Conservation (phyloP, 2,797 vertebrate species). For the Enteromius mattozi region DNA sequence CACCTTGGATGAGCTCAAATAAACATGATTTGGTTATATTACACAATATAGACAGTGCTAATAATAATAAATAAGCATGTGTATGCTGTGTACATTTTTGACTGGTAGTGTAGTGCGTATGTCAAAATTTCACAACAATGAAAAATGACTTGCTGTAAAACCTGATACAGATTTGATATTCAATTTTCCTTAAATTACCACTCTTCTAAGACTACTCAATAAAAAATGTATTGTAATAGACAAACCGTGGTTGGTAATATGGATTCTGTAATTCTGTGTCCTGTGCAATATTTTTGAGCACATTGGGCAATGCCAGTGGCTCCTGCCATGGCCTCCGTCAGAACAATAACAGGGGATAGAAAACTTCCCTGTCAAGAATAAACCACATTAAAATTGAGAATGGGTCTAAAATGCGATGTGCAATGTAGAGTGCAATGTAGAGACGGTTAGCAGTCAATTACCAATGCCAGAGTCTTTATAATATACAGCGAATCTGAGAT, state of each 20-base stretch:
- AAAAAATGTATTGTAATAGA: not conserved
- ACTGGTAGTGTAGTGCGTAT: too few relatives aligned
- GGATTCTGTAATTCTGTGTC: slow-evolving; percentile 16
- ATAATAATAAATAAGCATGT: not conserved
- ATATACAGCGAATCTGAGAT: slow-evolving; percentile 25
- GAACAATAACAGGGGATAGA: slow-evolving; percentile 36
- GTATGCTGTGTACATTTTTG: too few relatives aligned
- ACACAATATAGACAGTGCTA: not conserved
- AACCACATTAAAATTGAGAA: not conserved
- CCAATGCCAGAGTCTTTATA: slow-evolving; percentile 30
- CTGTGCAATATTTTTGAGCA: slow-evolving; percentile 25
- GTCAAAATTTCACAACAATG: not conserved
- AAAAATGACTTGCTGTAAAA: not conserved
- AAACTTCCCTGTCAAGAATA: slow-evolving; percentile 28
- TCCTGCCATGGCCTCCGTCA: slow-evolving; percentile 22
- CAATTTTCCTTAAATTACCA: not conserved
- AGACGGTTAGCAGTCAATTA: not conserved
- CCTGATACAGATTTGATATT: not conserved
- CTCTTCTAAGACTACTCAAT: not conserved
- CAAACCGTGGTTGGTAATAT: slow-evolving; percentile 38
- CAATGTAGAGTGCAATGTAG: not conserved
- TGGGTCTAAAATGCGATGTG: not conserved
- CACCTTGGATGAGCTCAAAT: not conserved
- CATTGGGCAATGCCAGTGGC: slow-evolving; percentile 44
- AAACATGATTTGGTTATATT: not conserved